Percentiles rank a stretch among this genome's conserved stretches.
Evolutionary conservation across 2,888 invertebrate species (phyloP).

Genomic region (Sarcophaga subvicina): DNA sequence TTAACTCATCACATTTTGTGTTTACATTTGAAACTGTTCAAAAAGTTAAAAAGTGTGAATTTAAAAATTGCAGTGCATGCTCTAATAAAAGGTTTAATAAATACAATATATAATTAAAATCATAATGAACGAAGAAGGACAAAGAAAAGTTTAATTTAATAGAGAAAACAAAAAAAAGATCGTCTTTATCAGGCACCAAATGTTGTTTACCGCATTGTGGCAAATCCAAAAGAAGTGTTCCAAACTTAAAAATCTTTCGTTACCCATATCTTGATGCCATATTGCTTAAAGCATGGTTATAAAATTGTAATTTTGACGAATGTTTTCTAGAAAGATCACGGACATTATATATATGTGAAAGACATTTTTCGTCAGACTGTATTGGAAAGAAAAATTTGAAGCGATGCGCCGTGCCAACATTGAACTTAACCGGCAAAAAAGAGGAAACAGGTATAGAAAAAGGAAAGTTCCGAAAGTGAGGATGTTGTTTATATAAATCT

Average conservation of each 20-base stretch:
- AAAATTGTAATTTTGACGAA: constrained; percentile 6
- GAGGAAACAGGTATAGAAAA: constrained; percentile 1
- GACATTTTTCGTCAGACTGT: neutral
- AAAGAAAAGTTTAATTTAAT: neutral
- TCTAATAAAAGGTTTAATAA: too few species aligned
- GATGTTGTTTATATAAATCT: neutral
- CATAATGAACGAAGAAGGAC: neutral
- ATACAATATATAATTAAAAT: neutral
- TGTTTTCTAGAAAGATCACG: neutral
- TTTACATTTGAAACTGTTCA: too few species aligned
- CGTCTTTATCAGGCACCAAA: constrained; percentile 11
- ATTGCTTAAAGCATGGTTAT: neutral
- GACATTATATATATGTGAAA: constrained; percentile 12
- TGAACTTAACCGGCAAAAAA: constrained; percentile 11
- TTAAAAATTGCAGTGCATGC: too few species aligned
- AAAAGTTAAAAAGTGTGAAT: too few species aligned
- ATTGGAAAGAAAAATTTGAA: constrained; percentile 70
- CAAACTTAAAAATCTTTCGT: constrained; percentile 13
- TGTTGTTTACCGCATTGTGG: constrained; percentile 21
- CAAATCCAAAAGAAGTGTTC: constrained; percentile 1
- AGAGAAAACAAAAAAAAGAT: neutral
- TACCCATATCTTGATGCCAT: neutral
- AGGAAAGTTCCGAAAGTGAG: neutral
- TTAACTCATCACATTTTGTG: too few species aligned
- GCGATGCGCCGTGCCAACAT: constrained; percentile 77